phyloP scores from a whole-genome alignment of 2,113 vertebrate species.

The Menidia beryllina region DNA sequence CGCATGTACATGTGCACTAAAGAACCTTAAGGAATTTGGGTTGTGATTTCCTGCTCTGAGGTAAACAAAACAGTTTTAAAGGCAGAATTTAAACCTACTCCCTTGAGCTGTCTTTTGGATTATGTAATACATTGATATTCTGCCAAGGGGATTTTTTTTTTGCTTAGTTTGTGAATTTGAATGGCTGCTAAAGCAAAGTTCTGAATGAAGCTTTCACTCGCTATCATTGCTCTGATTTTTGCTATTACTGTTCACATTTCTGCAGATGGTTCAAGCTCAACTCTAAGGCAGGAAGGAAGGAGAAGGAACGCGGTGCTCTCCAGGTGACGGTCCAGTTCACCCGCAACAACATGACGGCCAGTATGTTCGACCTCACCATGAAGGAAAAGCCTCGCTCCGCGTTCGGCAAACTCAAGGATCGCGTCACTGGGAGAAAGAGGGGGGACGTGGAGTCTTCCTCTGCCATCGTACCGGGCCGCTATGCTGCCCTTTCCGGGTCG shows the following conservation, averaged over 20 bases:
- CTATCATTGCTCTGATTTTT: background rate
- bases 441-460: slow-evolving; percentile 93
- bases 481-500: slow-evolving; percentile 75
- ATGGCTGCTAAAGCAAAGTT: background rate
- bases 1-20: slow-evolving; percentile 4
- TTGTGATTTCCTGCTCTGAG: slow-evolving; percentile 37
- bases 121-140: slow-evolving; percentile 43
- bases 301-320: slow-evolving; percentile 94
- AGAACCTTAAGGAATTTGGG: slow-evolving; percentile 26
- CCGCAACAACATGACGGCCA: slow-evolving; percentile 92
- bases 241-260: slow-evolving; percentile 11
- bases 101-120: slow-evolving; percentile 19
- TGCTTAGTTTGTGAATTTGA: slow-evolving; percentile 12
- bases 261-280: slow-evolving; percentile 93
- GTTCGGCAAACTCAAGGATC: slow-evolving; percentile 95
- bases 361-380: slow-evolving; percentile 96
- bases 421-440: slow-evolving; percentile 89
- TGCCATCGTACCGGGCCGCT: slow-evolving; percentile 91
- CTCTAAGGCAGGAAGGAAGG: slow-evolving; percentile 92
- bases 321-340: slow-evolving; percentile 93
- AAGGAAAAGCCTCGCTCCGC: slow-evolving; percentile 94
- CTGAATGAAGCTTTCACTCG: background rate
- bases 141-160: slow-evolving; percentile 38
- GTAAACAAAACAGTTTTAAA: slow-evolving; percentile 25
- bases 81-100: background rate